phyloP scores from a whole-genome alignment of 2,888 invertebrate species.

The Kryphioiulus occultus region DNA sequence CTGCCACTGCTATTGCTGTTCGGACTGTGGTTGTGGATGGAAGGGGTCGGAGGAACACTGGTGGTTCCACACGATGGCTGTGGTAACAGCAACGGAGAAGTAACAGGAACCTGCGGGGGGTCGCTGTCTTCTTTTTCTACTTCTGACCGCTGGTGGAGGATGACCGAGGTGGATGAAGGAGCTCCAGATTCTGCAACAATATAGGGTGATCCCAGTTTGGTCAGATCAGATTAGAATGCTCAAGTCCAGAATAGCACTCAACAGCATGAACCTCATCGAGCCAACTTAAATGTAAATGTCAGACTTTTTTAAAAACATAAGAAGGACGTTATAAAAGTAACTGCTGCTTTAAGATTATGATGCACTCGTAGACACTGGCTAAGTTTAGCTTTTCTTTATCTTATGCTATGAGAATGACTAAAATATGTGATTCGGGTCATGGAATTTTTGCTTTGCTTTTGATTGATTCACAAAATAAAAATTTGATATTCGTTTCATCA shows the following conservation, averaged over 20 bases:
- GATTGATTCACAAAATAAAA: too few relatives aligned
- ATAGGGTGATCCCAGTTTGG: background rate
- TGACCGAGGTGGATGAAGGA: slow-evolving; percentile 34
- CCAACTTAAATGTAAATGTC: background rate
- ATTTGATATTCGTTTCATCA: too few relatives aligned
- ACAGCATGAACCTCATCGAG: background rate
- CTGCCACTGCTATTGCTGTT: slow-evolving; percentile 31
- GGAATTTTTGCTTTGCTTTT: too few relatives aligned
- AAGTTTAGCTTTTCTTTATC: background rate
- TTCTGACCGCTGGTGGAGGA: background rate
- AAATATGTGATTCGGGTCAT: too few relatives aligned
- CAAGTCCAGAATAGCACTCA: background rate
- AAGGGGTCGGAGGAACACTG: background rate
- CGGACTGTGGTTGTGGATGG: background rate
- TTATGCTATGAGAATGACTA: too few relatives aligned
- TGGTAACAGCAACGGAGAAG: slow-evolving; percentile 15
- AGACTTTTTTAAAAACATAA: background rate
- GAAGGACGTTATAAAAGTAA: background rate
- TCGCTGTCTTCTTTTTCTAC: slow-evolving; percentile 28
- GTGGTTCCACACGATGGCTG: background rate
- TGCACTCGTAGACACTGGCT: background rate
- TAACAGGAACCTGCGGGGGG: background rate
- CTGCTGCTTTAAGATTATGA: too few relatives aligned
- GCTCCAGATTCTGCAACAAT: slow-evolving; percentile 9
- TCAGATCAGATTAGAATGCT: background rate